A percentile compares a stretch with the other conserved stretches of the same genome.
Evolutionary conservation across 2,797 vertebrate genomes (phyloP).

Genomic region (Squalus acanthias): DNA sequence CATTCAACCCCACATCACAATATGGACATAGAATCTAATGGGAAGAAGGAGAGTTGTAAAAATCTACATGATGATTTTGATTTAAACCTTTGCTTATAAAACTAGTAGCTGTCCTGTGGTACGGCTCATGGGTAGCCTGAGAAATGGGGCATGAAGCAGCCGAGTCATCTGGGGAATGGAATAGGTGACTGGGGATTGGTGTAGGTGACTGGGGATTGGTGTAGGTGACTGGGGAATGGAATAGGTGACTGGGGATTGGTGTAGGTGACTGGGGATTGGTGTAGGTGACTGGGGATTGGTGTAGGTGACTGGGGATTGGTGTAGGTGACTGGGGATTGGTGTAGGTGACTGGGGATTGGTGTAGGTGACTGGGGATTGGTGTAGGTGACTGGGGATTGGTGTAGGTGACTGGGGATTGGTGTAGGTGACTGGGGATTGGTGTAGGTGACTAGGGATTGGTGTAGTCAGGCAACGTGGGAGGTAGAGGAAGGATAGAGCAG

Average conservation of each 20-base stretch:
- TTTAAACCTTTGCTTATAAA: not conserved
- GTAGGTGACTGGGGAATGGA: slow-evolving; percentile 50
- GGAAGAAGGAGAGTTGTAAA: not conserved
- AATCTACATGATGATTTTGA: not conserved
- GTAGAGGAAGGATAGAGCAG: not conserved
- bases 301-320: slow-evolving; percentile 75
- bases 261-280: slow-evolving; percentile 75
- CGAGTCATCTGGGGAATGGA: slow-evolving; percentile 70
- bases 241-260: slow-evolving; percentile 67
- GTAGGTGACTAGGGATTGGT: slow-evolving; percentile 75
- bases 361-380: slow-evolving; percentile 75
- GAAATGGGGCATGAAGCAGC: slow-evolving; percentile 64
- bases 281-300: slow-evolving; percentile 75
- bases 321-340: slow-evolving; percentile 70
- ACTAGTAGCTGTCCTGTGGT: slow-evolving; percentile 48
- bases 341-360: slow-evolving; percentile 72
- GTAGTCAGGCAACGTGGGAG: slow-evolving; percentile 75
- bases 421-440: slow-evolving; percentile 75
- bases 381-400: slow-evolving; percentile 50
- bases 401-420: slow-evolving; percentile 67
- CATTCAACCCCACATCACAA: not conserved
- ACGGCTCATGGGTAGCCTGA: slow-evolving; percentile 61
- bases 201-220: slow-evolving; percentile 75
- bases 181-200: slow-evolving; percentile 72
- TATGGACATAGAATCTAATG: not conserved